These are phyloP conservation scores for Euspilapteryx auroguttella DNA, from an alignment of 2,888 invertebrate genomes.

Conservation along the genomic window DNA sequence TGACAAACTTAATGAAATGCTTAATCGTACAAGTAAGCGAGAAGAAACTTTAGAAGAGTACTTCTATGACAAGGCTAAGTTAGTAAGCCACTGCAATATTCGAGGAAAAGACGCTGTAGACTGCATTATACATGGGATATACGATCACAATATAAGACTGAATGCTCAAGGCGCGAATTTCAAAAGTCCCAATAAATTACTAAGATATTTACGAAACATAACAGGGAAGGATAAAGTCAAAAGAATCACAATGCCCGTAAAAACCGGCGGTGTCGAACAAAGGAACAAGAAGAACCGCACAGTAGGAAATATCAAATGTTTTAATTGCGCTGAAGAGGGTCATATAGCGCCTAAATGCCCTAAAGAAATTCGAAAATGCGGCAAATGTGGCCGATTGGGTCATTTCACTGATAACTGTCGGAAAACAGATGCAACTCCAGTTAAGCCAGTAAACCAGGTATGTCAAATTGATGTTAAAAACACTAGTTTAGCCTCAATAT, in stretches of 20 bases:
- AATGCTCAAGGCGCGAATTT: no score
- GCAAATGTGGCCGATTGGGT: background rate
- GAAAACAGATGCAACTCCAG: background rate
- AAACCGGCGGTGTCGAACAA: no score
- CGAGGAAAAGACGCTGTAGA: conserved; percentile 9
- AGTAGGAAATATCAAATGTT: background rate
- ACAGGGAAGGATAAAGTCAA: background rate
- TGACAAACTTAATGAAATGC: conserved; percentile 1
- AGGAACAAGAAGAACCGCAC: background rate
- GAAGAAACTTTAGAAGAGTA: conserved; percentile 3
- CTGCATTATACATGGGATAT: conserved; percentile 9
- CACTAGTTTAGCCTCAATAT: background rate
- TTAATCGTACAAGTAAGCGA: background rate
- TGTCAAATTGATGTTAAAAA: background rate
- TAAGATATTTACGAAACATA: background rate
- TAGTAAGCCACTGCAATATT: conserved; percentile 6
- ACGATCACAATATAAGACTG: conserved; percentile 7
- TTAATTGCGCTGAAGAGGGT: conserved; percentile 1
- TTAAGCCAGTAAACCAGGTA: background rate
- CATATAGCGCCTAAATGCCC: conserved; percentile 1
- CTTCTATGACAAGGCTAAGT: conserved; percentile 7
- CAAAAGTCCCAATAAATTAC: background rate
- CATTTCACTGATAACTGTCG: background rate
- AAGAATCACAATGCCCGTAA: background rate
- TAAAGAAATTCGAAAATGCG: conserved; percentile 1